Evolutionary conservation across 2,113 vertebrate species (phyloP).

Genomic region (Brachyhypopomus gauderio): DNA sequence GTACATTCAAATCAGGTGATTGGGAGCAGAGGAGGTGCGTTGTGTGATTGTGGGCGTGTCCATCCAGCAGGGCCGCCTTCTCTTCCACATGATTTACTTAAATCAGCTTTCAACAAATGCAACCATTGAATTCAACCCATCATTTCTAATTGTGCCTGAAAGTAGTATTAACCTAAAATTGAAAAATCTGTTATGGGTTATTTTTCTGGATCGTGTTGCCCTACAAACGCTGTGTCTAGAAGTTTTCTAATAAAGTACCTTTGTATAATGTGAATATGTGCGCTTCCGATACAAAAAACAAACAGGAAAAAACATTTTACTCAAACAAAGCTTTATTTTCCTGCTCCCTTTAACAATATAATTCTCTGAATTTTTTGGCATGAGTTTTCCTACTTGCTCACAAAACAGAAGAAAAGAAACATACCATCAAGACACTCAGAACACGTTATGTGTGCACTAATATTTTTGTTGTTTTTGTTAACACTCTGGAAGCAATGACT

Average conservation of each 20-base stretch:
- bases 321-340: slow-evolving; percentile 35
- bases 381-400: slow-evolving; percentile 16
- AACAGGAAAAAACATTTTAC: not conserved
- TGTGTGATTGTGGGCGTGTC: too few relatives aligned
- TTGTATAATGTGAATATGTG: not conserved
- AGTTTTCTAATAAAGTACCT: not conserved
- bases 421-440: slow-evolving; percentile 27
- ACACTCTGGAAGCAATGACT: not conserved
- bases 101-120: too few relatives aligned
- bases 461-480: not conserved
- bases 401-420: slow-evolving; percentile 26
- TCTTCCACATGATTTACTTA: too few relatives aligned
- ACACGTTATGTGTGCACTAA: slow-evolving; percentile 34
- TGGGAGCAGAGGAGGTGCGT: too few relatives aligned
- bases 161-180: too few relatives aligned
- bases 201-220: not conserved
- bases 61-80: too few relatives aligned
- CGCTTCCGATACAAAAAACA: not conserved
- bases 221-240: not conserved
- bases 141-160: too few relatives aligned
- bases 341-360: slow-evolving; percentile 14
- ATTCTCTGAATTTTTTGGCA: slow-evolving; percentile 12
- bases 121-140: too few relatives aligned
- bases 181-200: not conserved
- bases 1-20: too few relatives aligned